Evolutionary conservation across 2,888 invertebrate genomes (phyloP), one percentile per base, ranked within the genome.

Genomic region (Dicyrtoma fusca): DNA sequence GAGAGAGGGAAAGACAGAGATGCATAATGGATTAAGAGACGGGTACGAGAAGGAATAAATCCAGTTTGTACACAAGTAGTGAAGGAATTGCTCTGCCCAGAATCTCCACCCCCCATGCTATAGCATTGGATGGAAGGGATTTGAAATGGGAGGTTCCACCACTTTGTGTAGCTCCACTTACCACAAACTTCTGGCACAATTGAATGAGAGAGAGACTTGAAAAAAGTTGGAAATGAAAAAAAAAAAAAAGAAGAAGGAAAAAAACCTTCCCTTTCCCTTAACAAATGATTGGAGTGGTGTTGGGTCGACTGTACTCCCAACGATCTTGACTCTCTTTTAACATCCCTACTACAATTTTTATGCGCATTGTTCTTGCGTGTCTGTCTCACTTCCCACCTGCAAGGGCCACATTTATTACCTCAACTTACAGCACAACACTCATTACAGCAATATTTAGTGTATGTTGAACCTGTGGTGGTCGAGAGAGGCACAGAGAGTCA

Each of bases 131-230:
- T 23, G 65, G 10, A 23, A 49, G 14, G 45, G 25, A 19, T 65
- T 65, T 65, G 65, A 65, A 65, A 65, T 49, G 45, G 65, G 65
- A 8, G 65, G 65, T 65, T n/a, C 49, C 17, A 23, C 49, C 17
- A 23, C 49, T 49, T n/a, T 14, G 23, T 65, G 65, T 49, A 51
- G 47, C 65, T 65, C 65, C 65, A 51, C 45, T 47, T 65, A 23
- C 45, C 51, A 63, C 45, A 49, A 51, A 45, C 45, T 42, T 44
- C 21, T 63, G 45, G 63, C 3, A 21, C 63, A 19, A 45, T 63
- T 47, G 47, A 63, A 17, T 63, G 42, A 51, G 51, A n/a, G 19
- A 19, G 19, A 51, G 51, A 51, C 51, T 51, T 51, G 51, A 19
- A 34, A 34, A 8, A 34, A 5, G 34, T 8, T 34, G 34, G n/a